Base-by-base conservation (phyloP, 2,888 invertebrate genomes). In the Tetragonula carbonaria region DNA sequence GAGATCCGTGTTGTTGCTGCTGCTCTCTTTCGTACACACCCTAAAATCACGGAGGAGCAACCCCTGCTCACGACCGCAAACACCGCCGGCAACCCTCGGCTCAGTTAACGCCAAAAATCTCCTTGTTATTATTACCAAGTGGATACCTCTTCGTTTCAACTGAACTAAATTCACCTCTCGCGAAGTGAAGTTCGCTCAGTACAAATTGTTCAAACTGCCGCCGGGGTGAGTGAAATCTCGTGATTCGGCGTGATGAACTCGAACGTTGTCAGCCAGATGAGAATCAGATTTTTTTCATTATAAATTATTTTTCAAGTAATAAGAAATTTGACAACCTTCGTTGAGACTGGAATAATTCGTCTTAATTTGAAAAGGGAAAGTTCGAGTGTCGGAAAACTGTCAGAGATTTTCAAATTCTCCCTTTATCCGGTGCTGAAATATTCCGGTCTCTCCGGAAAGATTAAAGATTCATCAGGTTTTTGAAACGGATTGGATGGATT, bases 11-110 rank as follows among this genome's bases (percentile, higher is more conserved):
- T 78, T 78, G 68, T 51, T 85, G 83, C 84, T 73, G 53, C 73
- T 82, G 85, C 82, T 74, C 74, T 90, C 84, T 87, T 87, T 87
- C 33, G 86, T 85, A 87, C 33, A 23, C 6, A 28, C 74, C 86
- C 84, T 79, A 87, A 89, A 93, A 92, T 93, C 93, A 91, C 89
- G 86, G 90, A 86, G 45, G 45, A 86, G 74, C 87, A 80, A 87
- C 87, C 90, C 90, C 89, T 82, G 67, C 74, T 78, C 85, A 87
- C 84, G 85, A 86, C 87, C 90, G 79, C 86, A 86, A 88, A 87
- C 86, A 84, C 80, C 77, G 74, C 87, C 88, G 84, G 74, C 86
- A 82, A 83, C 88, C 88, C 79, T 53, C 80, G 45, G 4, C 67
- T 74, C 86, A 83, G 82, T 89, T 86, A 85, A 86, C 86, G 79